Evolutionary conservation across 2,888 invertebrate species (phyloP), one percentile per base, ranked within the genome.

Genomic region (Pemphredon lugubris): DNA sequence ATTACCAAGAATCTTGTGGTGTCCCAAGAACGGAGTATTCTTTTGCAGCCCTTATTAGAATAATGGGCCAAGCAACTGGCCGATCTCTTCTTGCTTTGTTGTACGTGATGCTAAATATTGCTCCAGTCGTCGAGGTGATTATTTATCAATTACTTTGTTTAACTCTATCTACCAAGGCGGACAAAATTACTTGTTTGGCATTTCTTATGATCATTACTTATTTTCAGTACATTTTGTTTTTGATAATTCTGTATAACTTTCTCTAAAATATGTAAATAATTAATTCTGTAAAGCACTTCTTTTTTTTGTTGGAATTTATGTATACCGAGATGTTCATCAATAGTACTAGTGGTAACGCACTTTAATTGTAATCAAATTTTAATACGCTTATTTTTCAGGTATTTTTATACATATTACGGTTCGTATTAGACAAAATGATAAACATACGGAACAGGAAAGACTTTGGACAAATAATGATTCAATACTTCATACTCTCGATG

Each of bases 1-100:
- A 83, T 58, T 87, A 86, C 79, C 89, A 89, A 67, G 87, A 84
- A 64, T 71, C 73, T 6, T 78, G 70, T 13, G 88, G 86, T 4
- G 83, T 75, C n/a, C 81, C 88, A 2, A 73, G 77, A 16, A 82
- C 77, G 1, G 87, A 88, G 51, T 88, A 88, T 68, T 79, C 85
- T 0, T 89, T 86, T 53, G 75, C 80, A 2, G 70, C 84, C 7
- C 73, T 89, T 18, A 81, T 89, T 13, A 78, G 70, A 53, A 69
- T 85, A 26, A 85, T 89, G 84, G 87, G 84, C 14, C 86, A 85
- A 55, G 80, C 83, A 0, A 87, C 83, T 6, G 85, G 84, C 21
- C 79, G 80, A 51, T 87, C 86, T 55, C 68, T 89, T 13, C 67
- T 86, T 2, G 85, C 86, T 3, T 55, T 89, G 3, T 75, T 87